These are phyloP conservation scores for Pararge aegeria DNA, from an alignment of 1,140 invertebrate species.

Conservation along the genomic window DNA sequence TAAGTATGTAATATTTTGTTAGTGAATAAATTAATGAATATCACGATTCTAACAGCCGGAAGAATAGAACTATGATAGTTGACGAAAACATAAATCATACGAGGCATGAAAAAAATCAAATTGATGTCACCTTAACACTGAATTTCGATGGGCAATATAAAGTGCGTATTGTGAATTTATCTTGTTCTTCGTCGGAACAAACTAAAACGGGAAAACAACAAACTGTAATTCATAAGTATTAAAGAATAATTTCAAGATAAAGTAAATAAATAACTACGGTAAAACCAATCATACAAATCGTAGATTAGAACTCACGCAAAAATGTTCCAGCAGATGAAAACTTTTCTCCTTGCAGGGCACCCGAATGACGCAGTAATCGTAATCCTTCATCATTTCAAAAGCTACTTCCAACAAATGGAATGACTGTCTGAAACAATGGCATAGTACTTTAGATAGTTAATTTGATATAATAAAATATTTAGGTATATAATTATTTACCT, in stretches of 20 bases:
- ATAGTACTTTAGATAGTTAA: no score
- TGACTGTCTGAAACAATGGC: constrained; percentile 46
- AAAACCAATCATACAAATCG: no score
- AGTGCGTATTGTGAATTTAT: constrained; percentile 80
- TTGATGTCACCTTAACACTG: constrained; percentile 71
- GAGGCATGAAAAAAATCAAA: no score
- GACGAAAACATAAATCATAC: no score
- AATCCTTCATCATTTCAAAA: constrained; percentile 84
- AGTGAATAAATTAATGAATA: no score
- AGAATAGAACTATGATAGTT: no score
- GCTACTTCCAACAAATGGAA: constrained; percentile 81
- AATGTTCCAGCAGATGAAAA: constrained; percentile 81
- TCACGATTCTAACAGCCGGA: no score
- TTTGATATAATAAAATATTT: no score
- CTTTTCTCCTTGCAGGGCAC: constrained; percentile 80
- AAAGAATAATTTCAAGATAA: no score
- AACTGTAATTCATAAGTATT: not conserved
- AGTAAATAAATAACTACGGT: no score
- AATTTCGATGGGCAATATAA: constrained; percentile 82
- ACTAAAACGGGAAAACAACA: constrained; percentile 61
- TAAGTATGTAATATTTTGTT: no score
- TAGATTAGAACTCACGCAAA: constrained; percentile 76
- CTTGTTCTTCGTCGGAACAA: constrained; percentile 80
- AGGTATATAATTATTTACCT: constrained; percentile 33
- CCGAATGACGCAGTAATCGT: constrained; percentile 84